Base-by-base conservation (phyloP, 2,888 invertebrate species). In the Plusia festucae region DNA sequence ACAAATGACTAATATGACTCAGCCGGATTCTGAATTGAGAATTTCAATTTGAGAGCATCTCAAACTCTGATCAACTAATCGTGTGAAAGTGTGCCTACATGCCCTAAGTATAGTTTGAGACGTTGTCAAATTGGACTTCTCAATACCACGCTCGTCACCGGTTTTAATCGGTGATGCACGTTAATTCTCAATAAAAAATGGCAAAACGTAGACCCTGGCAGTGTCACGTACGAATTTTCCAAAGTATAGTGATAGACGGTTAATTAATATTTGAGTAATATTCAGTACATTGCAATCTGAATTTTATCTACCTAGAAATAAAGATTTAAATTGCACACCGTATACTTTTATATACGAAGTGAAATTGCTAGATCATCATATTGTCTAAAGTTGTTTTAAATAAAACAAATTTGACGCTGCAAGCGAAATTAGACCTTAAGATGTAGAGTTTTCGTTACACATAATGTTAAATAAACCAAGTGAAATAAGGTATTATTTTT, bases 321-420 rank as follows among this genome's bases (percentile, higher is more conserved):
- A 40, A 40, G 40, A 40, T n/a, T n/a, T n/a, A n/a, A n/a, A 40
- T 40, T 40, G 40, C 40, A 40, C 40, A 40, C n/a, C 7, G n/a
- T 40, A 40, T n/a, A 40, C 40, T n/a, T n/a, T n/a, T 40, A n/a
- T n/a, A n/a, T 40, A n/a, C 27, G n/a, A 34, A n/a, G 40, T 40
- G n/a, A n/a, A 40, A 40, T 40, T 4, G n/a, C n/a, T 40, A 34
- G 3, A 15, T 40, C 7, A n/a, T n/a, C 1, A 5, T 40, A 40
- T 40, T 40, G 40, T 40, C 40, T 40, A 40, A 40, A 40, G 4
- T 40, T 40, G 40, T 40, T 40, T 40, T 6, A 40, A 40, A 40
- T 40, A 40, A 40, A 40, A 40, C 40, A 40, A 40, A n/a, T 40
- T 40, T n/a, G 40, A 40, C 40, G n/a, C 40, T 40, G n/a, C 40